Conservation (phyloP, 2,888 invertebrate species). For the Augiades crinisus region DNA sequence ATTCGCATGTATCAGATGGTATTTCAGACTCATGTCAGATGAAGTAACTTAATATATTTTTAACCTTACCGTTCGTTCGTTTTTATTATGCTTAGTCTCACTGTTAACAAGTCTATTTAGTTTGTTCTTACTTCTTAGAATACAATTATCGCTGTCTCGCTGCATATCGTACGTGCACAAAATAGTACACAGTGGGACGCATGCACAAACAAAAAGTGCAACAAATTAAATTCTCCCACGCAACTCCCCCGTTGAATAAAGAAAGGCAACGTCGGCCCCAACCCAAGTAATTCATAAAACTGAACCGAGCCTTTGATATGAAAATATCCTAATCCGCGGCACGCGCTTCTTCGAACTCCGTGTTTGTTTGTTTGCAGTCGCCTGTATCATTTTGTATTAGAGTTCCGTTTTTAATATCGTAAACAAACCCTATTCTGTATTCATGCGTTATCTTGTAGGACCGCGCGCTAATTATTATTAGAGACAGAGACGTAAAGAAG, state of each 20-base stretch:
- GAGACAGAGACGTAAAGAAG: no score
- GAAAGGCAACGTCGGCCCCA: conserved; percentile 63
- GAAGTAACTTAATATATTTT: no score
- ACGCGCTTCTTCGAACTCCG: conserved; percentile 63
- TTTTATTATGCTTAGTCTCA: no score
- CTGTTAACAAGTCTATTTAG: no score
- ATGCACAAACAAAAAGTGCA: conserved; percentile 71
- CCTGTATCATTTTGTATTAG: conserved; percentile 64
- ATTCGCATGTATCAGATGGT: no score
- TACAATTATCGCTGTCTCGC: no score
- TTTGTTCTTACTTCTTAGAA: no score
- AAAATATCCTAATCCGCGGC: conserved; percentile 76
- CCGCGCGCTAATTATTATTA: no score
- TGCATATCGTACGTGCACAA: no score
- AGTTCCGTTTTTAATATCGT: conserved; percentile 36
- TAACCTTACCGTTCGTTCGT: no score
- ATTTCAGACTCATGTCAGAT: no score
- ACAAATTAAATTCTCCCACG: conserved; percentile 79
- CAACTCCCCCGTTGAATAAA: conserved; percentile 62
- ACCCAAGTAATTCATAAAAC: conserved; percentile 75
- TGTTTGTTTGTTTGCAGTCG: conserved; percentile 61
- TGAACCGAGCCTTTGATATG: conserved; percentile 75
- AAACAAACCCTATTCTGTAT: background rate
- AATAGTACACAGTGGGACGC: conserved; percentile 34
- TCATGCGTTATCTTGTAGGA: no score